Conservation (phyloP, 2,888 invertebrate genomes). For the Nasonovia ribisnigri region DNA sequence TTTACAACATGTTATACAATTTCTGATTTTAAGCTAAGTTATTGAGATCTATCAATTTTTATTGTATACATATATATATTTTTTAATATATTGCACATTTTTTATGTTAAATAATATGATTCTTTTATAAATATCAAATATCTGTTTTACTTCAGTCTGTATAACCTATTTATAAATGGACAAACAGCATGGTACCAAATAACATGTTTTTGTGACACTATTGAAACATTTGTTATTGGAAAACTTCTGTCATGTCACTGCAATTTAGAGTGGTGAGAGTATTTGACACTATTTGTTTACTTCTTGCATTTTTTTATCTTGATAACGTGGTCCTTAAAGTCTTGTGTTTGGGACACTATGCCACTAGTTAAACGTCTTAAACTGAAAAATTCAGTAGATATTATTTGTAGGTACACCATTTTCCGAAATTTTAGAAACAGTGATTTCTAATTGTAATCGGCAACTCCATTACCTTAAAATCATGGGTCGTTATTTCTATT, state of each 20-base stretch:
- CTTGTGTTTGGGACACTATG: not conserved
- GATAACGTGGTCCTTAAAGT: not conserved
- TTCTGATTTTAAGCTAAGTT: not conserved
- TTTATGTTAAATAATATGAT: not conserved
- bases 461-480: not conserved
- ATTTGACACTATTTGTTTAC: slow-evolving; percentile 28
- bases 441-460: slow-evolving; percentile 18
- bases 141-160: not conserved
- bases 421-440: not conserved
- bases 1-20: not conserved
- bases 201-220: not conserved
- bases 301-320: not conserved
- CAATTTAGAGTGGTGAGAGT: not conserved
- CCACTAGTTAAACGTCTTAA: slow-evolving; percentile 13
- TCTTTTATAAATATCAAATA: not conserved
- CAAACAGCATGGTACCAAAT: not conserved
- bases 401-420: slow-evolving; percentile 6
- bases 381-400: slow-evolving; percentile 40
- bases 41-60: not conserved
- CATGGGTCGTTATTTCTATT: not conserved
- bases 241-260: not conserved
- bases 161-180: not conserved
- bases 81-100: not conserved
- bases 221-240: slow-evolving; percentile 24
- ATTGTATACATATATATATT: not conserved